Evolutionary conservation across 2,113 vertebrate species (phyloP), one percentile per base, ranked within the genome.

Genomic region (Conger conger): DNA sequence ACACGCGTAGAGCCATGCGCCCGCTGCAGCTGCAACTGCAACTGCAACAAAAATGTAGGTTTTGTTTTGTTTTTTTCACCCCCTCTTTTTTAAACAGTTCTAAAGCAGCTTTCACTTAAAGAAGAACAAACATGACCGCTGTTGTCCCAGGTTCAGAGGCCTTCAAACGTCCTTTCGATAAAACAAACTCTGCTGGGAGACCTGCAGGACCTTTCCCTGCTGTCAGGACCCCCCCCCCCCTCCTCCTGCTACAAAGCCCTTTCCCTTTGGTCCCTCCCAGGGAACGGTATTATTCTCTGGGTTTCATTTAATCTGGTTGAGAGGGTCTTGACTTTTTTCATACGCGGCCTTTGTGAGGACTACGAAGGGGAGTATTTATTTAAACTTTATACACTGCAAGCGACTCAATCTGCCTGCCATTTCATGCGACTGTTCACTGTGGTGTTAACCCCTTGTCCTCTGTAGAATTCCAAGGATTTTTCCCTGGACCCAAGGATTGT

Each of bases 271-370:
- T 91, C 92, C 88, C 90, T 93, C 92, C 88, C 84, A 92, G 92
- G 93, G 93, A 89, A 86, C 91, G 86, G 92, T 89, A 91, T 95
- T 94, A 93, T 93, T 94, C 92, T 91, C 90, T 83, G 88, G 92
- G 93, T 92, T 93, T 93, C 93, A 92, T 94, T 93, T 94, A 93
- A 94, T 93, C 92, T 93, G 92, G 90, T 93, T 91, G 91, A 91
- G 88, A 93, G 91, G 92, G 91, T 93, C 93, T 93, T 88, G 88
- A 84, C 88, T 91, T 92, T 90, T 88, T 91, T 93, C 86, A 86
- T 87, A 89, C 79, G 79, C 93, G 92, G 90, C 91, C 93, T 95
- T 94, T 94, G 90, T 80, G 79, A 87, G 90, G 89, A 85, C 86
- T 88, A 83, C 84, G 87, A 76, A 85, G 85, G 79, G 89, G 81